Evolutionary conservation across 2,888 invertebrate genomes (phyloP).

Genomic region (Alitta virens): DNA sequence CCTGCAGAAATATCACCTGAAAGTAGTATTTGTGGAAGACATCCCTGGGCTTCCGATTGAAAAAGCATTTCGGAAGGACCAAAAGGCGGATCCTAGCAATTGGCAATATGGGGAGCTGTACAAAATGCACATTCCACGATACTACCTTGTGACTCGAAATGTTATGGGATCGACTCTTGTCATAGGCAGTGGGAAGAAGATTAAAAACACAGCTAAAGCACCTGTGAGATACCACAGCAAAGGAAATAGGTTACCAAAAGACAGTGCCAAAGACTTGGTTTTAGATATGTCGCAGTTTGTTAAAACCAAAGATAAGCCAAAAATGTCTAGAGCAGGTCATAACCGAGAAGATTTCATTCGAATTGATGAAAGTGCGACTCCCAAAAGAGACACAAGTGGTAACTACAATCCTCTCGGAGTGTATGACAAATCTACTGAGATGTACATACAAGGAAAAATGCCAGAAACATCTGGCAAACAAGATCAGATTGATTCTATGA

Average conservation of each 20-base stretch:
- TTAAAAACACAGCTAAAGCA: constrained; percentile 22
- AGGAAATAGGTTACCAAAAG: constrained; percentile 26
- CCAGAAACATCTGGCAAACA: constrained; percentile 25
- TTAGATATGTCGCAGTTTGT: neutral
- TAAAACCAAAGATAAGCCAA: neutral
- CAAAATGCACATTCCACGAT: constrained; percentile 46
- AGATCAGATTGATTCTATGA: constrained; percentile 17
- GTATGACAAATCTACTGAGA: constrained; percentile 40
- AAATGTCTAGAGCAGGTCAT: neutral
- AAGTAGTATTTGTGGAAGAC: constrained; percentile 41
- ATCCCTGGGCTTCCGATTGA: constrained; percentile 37
- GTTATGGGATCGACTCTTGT: constrained; percentile 28
- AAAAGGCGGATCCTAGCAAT: constrained; percentile 45
- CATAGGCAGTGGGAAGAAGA: constrained; percentile 1
- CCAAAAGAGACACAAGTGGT: neutral
- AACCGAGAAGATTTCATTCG: neutral
- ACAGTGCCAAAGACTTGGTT: neutral
- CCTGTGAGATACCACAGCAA: constrained; percentile 39
- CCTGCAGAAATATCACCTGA: too few relatives aligned
- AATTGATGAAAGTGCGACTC: neutral
- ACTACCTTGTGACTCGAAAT: constrained; percentile 25
- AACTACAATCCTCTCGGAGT: constrained; percentile 29
- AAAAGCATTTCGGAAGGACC: constrained; percentile 49
- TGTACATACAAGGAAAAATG: constrained; percentile 43
- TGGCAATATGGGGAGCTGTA: constrained; percentile 50